phyloP scores from a whole-genome alignment of 2,113 vertebrate species.

The Heterotilapia buettikoferi region DNA sequence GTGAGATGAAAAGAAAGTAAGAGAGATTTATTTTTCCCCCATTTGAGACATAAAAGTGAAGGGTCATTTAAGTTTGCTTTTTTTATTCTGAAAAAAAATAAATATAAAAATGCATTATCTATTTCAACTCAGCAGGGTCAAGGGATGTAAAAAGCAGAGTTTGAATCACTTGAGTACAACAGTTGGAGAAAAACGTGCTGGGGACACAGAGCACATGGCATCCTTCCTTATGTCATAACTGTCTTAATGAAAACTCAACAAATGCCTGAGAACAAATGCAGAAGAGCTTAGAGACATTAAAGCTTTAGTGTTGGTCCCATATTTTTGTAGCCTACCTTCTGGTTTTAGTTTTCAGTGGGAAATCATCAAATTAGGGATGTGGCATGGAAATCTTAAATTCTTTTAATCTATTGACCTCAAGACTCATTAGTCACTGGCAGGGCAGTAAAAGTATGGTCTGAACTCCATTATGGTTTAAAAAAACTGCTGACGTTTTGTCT shows the following conservation, averaged over 20 bases:
- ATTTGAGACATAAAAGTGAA: neutral
- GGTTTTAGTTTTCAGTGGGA: constrained; percentile 3
- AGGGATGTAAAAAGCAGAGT: neutral
- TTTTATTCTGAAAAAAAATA: neutral
- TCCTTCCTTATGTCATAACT: constrained; percentile 1
- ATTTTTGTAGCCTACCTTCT: neutral
- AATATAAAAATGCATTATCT: neutral
- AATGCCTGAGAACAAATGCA: neutral
- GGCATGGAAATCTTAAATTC: neutral
- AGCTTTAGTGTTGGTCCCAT: neutral
- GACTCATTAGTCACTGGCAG: neutral
- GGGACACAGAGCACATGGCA: constrained; percentile 13
- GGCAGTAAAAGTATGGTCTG: constrained; percentile 21
- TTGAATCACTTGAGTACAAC: neutral
- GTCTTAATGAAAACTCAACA: neutral
- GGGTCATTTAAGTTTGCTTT: neutral
- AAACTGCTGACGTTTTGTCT: constrained; percentile 56
- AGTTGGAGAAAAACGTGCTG: neutral
- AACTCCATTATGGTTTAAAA: constrained; percentile 41
- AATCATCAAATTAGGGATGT: constrained; percentile 25
- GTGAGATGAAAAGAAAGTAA: neutral
- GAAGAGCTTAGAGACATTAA: neutral
- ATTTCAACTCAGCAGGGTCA: neutral
- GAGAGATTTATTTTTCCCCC: neutral
- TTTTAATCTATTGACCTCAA: constrained; percentile 12